Evolutionary conservation across 2,797 vertebrate genomes (phyloP).

Genomic region (Amphiprion clarkii): DNA sequence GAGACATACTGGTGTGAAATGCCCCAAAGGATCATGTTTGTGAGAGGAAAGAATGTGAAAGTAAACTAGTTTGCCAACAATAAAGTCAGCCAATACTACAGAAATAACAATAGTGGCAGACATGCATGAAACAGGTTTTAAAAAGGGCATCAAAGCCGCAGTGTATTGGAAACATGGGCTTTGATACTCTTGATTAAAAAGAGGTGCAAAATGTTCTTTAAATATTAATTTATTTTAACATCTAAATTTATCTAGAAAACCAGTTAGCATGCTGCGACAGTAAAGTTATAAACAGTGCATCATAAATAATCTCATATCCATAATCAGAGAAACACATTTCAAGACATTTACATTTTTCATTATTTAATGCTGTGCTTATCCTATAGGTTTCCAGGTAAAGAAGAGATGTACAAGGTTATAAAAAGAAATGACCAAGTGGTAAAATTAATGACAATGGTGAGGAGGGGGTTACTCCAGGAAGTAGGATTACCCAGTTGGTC

Average conservation of each 20-base stretch:
- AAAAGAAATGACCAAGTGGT: neutral
- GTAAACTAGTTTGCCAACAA: conserved; percentile 26
- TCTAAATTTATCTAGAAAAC: conserved; percentile 15
- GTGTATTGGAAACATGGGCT: neutral
- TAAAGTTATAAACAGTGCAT: conserved; percentile 11
- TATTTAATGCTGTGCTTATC: neutral
- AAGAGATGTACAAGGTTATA: conserved; percentile 15
- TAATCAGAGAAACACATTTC: conserved; percentile 29
- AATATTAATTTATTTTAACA: neutral
- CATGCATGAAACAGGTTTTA: conserved; percentile 11
- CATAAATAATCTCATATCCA: neutral
- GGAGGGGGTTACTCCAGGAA: conserved; percentile 12
- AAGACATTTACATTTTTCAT: conserved; percentile 21
- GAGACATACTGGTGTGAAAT: conserved; percentile 69
- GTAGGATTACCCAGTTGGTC: conserved; percentile 15
- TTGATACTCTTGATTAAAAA: conserved; percentile 3
- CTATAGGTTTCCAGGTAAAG: neutral
- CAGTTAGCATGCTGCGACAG: neutral
- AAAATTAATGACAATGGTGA: neutral
- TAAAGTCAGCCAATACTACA: conserved; percentile 1
- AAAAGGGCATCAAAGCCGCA: conserved; percentile 8
- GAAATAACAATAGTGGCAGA: conserved; percentile 3
- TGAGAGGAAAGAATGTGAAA: conserved; percentile 35
- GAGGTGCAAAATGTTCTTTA: neutral
- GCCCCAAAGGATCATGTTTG: conserved; percentile 35